A percentile compares a stretch with the other conserved stretches of the same genome.
Evolutionary conservation across 2,113 vertebrate genomes (phyloP).

Genomic region (Corythornis cristatus): DNA sequence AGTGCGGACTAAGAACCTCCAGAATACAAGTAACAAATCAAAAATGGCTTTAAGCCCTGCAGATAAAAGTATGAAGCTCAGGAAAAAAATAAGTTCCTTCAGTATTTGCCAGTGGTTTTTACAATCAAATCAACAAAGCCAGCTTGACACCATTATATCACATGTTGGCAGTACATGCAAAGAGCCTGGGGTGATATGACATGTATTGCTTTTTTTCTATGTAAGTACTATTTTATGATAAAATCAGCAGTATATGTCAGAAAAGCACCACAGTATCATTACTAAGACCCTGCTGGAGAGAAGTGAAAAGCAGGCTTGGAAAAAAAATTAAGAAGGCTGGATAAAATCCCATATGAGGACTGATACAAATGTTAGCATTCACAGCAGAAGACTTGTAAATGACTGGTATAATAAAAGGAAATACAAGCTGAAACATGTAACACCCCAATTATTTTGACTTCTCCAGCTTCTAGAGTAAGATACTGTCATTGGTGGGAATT

Average conservation of each 20-base stretch:
- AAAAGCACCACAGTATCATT: neutral
- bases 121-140: neutral
- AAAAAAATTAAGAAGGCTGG: neutral
- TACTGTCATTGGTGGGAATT: neutral
- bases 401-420: neutral
- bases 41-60: neutral
- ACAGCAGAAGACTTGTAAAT: neutral
- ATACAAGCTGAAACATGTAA: neutral
- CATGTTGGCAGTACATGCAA: neutral
- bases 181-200: neutral
- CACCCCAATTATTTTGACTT: fast-evolving
- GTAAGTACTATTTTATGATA: neutral
- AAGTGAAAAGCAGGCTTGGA: neutral
- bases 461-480: neutral
- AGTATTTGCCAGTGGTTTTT: neutral
- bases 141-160: neutral
- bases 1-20: neutral
- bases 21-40: neutral
- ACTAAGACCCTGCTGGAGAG: neutral
- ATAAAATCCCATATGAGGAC: neutral
- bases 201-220: neutral
- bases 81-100: neutral
- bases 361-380: neutral
- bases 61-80: neutral
- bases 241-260: neutral